Conservation (phyloP, 2,113 vertebrate species). For the Mormoops blainvillei region DNA sequence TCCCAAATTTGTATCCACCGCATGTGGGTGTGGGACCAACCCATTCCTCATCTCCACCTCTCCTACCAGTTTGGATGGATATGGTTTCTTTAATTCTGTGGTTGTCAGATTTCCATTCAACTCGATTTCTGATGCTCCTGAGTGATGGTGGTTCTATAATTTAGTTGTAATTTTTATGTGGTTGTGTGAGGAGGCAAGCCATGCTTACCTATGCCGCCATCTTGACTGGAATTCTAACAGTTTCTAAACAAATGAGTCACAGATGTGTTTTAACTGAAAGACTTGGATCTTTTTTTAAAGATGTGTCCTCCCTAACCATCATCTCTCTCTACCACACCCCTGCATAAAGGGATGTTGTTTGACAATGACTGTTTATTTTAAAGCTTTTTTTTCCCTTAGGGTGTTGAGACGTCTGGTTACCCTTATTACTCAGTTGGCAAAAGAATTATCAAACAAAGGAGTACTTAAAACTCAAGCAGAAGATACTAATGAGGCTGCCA, state of each 20-base stretch:
- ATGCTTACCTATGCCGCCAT: no score
- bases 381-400: slow-evolving; percentile 69
- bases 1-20: no score
- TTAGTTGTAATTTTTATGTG: no score
- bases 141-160: no score
- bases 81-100: no score
- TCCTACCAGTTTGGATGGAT: no score
- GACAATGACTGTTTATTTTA: slow-evolving; percentile 1
- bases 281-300: not conserved
- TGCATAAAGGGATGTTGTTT: not conserved
- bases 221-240: not conserved
- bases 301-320: not conserved
- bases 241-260: not conserved
- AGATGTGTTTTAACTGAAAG: not conserved
- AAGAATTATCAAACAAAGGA: slow-evolving; percentile 76
- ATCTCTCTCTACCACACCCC: not conserved
- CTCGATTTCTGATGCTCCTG: no score
- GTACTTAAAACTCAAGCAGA: slow-evolving; percentile 87
- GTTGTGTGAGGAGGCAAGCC: no score
- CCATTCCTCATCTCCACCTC: no score
- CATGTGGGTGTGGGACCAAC: no score
- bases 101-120: no score
- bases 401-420: slow-evolving; percentile 88
- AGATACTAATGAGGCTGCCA: slow-evolving; percentile 84
- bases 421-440: slow-evolving; percentile 90